These are phyloP conservation scores for Spongilla lacustris DNA, from an alignment of 37 sponge, comb jelly and placozoan genomes.

Conservation along the genomic window DNA sequence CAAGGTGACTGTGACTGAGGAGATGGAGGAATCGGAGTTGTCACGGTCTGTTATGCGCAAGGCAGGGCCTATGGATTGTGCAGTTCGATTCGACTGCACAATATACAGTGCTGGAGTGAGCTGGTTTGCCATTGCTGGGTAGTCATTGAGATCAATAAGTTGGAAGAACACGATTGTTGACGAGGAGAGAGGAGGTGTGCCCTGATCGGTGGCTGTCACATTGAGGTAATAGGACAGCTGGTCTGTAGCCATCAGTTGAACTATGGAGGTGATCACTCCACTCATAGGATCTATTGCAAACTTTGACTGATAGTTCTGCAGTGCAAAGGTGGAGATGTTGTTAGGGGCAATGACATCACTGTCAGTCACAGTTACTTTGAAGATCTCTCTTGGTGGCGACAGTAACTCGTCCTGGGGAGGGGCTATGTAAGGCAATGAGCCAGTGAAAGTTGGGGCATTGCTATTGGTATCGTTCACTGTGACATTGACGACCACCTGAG, in stretches of 20 bases:
- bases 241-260: constrained; percentile 41
- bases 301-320: constrained; percentile 21
- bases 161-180: constrained; percentile 51
- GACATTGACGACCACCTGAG: constrained; percentile 7
- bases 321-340: constrained; percentile 18
- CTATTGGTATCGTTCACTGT: constrained; percentile 63
- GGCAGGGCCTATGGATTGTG: constrained; percentile 79
- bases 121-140: constrained; percentile 53
- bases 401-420: constrained; percentile 16
- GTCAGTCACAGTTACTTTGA: constrained; percentile 32
- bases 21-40: constrained; percentile 29
- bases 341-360: constrained; percentile 20
- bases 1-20: constrained; percentile 17
- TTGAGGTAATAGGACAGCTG: constrained; percentile 28
- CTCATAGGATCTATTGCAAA: constrained; percentile 30
- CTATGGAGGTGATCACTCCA: constrained; percentile 27
- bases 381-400: constrained; percentile 19
- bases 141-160: constrained; percentile 57
- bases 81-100: neutral
- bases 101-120: constrained; percentile 51
- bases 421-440: constrained; percentile 25
- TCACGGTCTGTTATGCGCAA: constrained; percentile 61
- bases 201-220: constrained; percentile 46
- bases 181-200: constrained; percentile 41
- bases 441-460: constrained; percentile 51